phyloP scores from a whole-genome alignment of 2,113 vertebrate species.

The Clarias gariepinus region DNA sequence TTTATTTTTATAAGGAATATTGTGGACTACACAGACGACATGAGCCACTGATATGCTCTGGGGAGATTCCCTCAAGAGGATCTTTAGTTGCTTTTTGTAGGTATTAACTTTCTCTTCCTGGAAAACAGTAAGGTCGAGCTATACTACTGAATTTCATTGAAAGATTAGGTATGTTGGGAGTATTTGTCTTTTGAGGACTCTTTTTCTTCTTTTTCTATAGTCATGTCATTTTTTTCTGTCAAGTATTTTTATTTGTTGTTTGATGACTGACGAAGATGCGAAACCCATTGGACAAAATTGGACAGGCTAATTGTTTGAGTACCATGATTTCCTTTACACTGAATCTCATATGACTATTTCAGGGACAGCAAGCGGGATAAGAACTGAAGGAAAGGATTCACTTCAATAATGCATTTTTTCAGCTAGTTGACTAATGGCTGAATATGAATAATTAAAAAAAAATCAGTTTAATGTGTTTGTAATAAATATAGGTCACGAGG shows the following conservation, averaged over 20 bases:
- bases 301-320: neutral
- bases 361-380: neutral
- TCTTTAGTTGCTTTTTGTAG: constrained; percentile 83
- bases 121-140: neutral
- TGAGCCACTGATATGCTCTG: constrained; percentile 76
- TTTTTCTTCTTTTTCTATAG: neutral
- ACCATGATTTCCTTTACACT: neutral
- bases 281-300: neutral
- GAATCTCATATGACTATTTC: neutral
- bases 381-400: neutral
- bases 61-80: constrained; percentile 77
- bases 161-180: neutral
- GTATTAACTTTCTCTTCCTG: constrained; percentile 61
- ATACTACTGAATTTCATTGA: neutral
- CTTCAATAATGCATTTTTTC: neutral
- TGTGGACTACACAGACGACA: constrained; percentile 32
- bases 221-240: neutral
- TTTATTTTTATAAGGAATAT: constrained; percentile 6
- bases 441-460: neutral
- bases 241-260: neutral
- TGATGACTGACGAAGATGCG: neutral
- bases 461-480: constrained; percentile 14
- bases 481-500: constrained; percentile 78
- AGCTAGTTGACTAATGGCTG: neutral
- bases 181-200: constrained; percentile 1